These are phyloP conservation scores for Loxodonta africana DNA, from an alignment of 2,113 vertebrate genomes.

Conservation along the genomic window DNA sequence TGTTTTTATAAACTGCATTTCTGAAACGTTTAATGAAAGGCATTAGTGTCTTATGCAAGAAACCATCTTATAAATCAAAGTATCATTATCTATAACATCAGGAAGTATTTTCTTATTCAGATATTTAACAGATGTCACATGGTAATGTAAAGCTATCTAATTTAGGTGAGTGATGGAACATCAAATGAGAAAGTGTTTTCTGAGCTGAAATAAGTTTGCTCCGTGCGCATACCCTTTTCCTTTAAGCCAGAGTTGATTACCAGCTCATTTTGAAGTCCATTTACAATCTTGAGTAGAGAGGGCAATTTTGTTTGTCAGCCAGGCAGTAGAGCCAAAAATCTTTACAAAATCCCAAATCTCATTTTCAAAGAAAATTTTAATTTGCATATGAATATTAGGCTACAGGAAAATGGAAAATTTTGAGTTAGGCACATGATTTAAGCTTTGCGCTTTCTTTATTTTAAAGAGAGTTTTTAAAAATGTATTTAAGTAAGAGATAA, in stretches of 20 bases:
- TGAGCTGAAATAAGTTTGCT: constrained; percentile 58
- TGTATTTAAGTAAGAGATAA: constrained; percentile 10
- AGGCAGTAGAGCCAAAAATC: background rate
- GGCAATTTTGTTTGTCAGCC: constrained; percentile 52
- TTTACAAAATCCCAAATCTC: background rate
- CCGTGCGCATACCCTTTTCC: constrained; percentile 50
- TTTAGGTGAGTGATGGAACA: constrained; percentile 73
- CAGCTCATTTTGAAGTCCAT: constrained; percentile 69
- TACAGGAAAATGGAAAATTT: constrained; percentile 8
- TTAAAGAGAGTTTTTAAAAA: background rate
- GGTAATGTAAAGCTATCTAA: constrained; percentile 77
- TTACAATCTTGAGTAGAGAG: background rate
- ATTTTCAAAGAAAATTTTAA: constrained; percentile 41
- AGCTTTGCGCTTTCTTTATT: background rate
- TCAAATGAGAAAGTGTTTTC: constrained; percentile 67
- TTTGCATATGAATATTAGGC: constrained; percentile 22
- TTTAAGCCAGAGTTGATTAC: constrained; percentile 50
- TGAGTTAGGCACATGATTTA: background rate
- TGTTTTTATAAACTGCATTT: constrained; percentile 60
- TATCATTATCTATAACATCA: constrained; percentile 43
- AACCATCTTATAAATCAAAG: constrained; percentile 34
- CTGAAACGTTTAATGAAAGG: constrained; percentile 40
- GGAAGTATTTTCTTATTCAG: constrained; percentile 77
- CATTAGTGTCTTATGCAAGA: background rate
- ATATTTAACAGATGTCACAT: constrained; percentile 80